Evolutionary conservation across 2,888 invertebrate genomes (phyloP).

Genomic region (Dendrolimus pini): DNA sequence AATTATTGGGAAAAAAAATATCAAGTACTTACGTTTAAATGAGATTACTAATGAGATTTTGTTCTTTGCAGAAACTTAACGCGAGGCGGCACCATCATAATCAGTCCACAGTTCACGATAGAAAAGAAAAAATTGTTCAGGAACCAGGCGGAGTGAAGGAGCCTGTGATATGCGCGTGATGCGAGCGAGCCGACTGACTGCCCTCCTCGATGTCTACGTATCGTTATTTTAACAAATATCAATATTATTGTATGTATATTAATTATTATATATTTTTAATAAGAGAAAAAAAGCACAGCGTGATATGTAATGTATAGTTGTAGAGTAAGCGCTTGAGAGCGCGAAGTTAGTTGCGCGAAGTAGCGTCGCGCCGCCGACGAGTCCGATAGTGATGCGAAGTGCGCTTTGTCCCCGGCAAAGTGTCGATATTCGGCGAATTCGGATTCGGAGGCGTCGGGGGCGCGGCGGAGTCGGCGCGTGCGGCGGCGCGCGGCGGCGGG

Average conservation of each 20-base stretch:
- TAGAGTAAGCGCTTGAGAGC: constrained; percentile 53
- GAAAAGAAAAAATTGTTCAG: constrained; percentile 95
- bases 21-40: too few relatives aligned
- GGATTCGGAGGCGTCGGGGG: constrained; percentile 17
- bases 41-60: constrained; percentile 21
- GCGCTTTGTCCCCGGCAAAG: constrained; percentile 36
- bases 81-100: constrained; percentile 90
- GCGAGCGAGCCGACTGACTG: constrained; percentile 68
- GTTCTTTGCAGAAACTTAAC: constrained; percentile 84
- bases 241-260: constrained; percentile 73
- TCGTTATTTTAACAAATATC: constrained; percentile 75
- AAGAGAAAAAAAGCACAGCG: constrained; percentile 74
- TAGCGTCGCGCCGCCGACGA: constrained; percentile 11
- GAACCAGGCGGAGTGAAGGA: constrained; percentile 76
- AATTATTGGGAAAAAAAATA: too few relatives aligned
- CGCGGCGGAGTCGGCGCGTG: constrained; percentile 14
- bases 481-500: constrained; percentile 39
- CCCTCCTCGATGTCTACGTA: constrained; percentile 73
- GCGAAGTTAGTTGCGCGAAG: constrained; percentile 31
- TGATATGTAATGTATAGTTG: constrained; percentile 76
- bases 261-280: constrained; percentile 73
- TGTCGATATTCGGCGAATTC: constrained; percentile 22
- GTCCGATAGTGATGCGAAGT: constrained; percentile 27
- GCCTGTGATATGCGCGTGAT: constrained; percentile 45
- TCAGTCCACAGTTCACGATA: constrained; percentile 91